Evolutionary conservation across 2,113 vertebrate species (phyloP).

Genomic region (Plecotus auritus): DNA sequence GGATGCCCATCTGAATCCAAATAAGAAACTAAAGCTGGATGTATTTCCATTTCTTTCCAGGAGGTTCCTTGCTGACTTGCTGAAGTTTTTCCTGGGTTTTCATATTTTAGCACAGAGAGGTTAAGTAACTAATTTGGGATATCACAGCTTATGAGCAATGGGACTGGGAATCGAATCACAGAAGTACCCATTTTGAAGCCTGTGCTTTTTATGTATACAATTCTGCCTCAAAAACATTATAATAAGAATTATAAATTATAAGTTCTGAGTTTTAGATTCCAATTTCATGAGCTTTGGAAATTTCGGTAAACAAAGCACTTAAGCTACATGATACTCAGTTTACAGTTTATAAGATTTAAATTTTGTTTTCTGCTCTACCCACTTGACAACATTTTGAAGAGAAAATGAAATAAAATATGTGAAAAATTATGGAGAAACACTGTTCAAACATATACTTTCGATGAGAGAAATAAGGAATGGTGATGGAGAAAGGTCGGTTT

Average conservation of each 20-base stretch:
- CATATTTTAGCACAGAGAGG: constrained; percentile 37
- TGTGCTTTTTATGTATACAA: not conserved
- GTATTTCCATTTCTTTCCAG: constrained; percentile 6
- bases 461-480: not conserved
- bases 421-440: not conserved
- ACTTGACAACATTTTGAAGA: constrained; percentile 25
- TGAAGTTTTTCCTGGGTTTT: constrained; percentile 28
- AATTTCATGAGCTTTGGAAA: constrained; percentile 26
- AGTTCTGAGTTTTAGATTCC: not conserved
- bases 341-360: not conserved
- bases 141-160: not conserved
- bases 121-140: constrained; percentile 30
- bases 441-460: not conserved
- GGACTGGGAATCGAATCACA: not conserved
- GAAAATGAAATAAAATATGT: constrained; percentile 19
- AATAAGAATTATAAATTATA: not conserved
- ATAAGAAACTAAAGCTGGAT: constrained; percentile 37
- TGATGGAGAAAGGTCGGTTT: not conserved
- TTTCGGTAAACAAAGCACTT: not conserved
- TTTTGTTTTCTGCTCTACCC: constrained; percentile 18
- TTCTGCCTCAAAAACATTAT: not conserved
- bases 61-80: not conserved
- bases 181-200: not conserved
- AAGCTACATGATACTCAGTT: not conserved
- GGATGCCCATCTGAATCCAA: not conserved